phyloP scores from a whole-genome alignment of 1,140 invertebrate species.

The Pseudomyrmex flavicornis region DNA sequence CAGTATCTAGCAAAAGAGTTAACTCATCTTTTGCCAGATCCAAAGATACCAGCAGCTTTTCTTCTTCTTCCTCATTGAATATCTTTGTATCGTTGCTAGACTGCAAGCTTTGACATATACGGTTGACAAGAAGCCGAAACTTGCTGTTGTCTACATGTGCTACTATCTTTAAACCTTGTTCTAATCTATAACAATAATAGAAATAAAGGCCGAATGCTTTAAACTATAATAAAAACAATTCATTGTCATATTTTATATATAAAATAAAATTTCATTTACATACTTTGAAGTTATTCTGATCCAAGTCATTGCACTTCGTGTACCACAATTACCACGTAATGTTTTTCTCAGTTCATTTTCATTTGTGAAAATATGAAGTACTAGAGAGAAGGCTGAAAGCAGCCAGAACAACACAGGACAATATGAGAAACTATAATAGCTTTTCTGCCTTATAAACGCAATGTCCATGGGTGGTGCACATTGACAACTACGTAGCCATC shows the following conservation, averaged over 20 bases:
- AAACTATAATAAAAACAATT: background rate
- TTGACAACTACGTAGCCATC: no score
- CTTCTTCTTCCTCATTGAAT: slow-evolving; percentile 79
- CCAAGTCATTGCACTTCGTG: slow-evolving; percentile 18
- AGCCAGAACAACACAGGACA: no score
- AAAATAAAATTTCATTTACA: background rate
- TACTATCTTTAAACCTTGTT: slow-evolving; percentile 74
- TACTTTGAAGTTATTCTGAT: slow-evolving; percentile 48
- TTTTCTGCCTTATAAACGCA: no score
- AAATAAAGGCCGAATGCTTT: background rate
- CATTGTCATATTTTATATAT: background rate
- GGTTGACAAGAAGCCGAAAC: slow-evolving; percentile 78
- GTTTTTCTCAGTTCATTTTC: background rate
- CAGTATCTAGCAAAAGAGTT: slow-evolving; percentile 73
- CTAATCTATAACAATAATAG: slow-evolving; percentile 65
- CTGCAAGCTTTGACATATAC: slow-evolving; percentile 78
- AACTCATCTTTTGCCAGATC: slow-evolving; percentile 76
- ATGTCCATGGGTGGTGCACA: no score
- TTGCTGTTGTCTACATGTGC: slow-evolving; percentile 78
- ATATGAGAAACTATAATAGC: no score
- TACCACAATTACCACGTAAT: background rate
- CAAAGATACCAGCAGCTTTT: slow-evolving; percentile 80
- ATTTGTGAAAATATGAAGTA: background rate
- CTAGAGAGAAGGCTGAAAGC: no score
- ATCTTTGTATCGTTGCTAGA: slow-evolving; percentile 67